Evolutionary conservation across 2,113 vertebrate species (phyloP), one percentile per base, ranked within the genome.

Genomic region (Morone saxatilis): DNA sequence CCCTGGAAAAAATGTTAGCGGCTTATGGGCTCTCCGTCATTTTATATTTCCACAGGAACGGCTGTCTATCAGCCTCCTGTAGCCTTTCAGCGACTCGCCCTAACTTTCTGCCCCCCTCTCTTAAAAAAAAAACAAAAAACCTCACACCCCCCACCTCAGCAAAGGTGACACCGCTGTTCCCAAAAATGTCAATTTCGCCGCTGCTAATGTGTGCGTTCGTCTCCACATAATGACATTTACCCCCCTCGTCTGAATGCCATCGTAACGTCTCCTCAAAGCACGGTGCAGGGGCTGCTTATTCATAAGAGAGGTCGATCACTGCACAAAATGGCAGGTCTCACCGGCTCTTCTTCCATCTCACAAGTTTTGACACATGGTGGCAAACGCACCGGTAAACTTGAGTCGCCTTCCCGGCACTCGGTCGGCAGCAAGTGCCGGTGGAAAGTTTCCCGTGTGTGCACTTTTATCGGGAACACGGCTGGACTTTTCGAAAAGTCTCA

Each of bases 261-360:
- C 94, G 94, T 78, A 92, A 92, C 93, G 95, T 83, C 90, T 95
- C 93, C 93, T 95, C 94, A 86, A 90, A 95, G 95, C 94, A 91
- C 90, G 94, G 92, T 88, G 94, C 94, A 78, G 79, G 91, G 93
- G 93, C 93, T 92, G 81, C 76, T 89, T 80, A 94, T 95, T 94
- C 94, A 93, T 93, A 90, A 94, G 94, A 93, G 95, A 96, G 96
- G 96, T 96, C 95, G 95, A 95, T 94, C 95, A 93, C 93, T 93
- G 95, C 96, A 97, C 97, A 98, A 98, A 96, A 98, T 98, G 97
- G 97, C 97, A 97, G 96, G 96, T 96, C 96, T 95, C 96, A 79
- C 92, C 94, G 95, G 96, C 96, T 95, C 94, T 94, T 95, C 95
- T 95, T 87, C 96, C 94, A 95, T 93, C 94, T 94, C 93, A 88